These are phyloP conservation scores for Dendrolimus kikuchii DNA, from an alignment of 1,140 invertebrate genomes.

Conservation along the genomic window DNA sequence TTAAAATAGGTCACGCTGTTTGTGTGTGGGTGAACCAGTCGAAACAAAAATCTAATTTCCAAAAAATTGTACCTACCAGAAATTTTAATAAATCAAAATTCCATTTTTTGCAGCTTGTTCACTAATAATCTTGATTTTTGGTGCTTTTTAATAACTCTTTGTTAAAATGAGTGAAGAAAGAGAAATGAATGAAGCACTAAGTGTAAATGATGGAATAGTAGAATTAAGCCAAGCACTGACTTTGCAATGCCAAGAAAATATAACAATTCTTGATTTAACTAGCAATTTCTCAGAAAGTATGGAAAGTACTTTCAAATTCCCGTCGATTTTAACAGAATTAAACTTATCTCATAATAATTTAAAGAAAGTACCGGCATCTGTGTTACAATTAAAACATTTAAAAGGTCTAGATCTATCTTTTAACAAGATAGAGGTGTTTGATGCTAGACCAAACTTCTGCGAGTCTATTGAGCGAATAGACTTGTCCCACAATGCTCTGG, in stretches of 20 bases:
- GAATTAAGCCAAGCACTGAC: conserved; percentile 5
- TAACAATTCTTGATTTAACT: conserved; percentile 42
- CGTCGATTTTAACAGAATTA: conserved; percentile 23
- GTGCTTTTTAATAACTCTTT: no score
- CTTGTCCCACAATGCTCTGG: conserved; percentile 32
- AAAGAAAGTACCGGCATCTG: conserved; percentile 8
- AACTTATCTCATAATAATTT: conserved; percentile 20
- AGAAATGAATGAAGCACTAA: conserved; percentile 16
- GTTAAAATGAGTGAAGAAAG: conserved; percentile 23
- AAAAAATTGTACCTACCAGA: no score
- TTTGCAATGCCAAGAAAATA: conserved; percentile 18
- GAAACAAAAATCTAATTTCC: no score
- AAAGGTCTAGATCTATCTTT: conserved; percentile 11
- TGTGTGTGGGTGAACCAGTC: no score
- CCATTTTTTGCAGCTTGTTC: no score
- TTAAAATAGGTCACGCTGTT: no score
- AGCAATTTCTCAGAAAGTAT: conserved; percentile 24
- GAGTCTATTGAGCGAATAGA: conserved; percentile 20
- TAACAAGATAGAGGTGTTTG: conserved; percentile 10
- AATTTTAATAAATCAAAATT: no score
- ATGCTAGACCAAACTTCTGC: conserved; percentile 14
- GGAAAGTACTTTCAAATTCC: conserved; percentile 29
- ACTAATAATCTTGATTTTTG: no score
- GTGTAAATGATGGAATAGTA: conserved; percentile 19
- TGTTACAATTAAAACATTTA: conserved; percentile 9